Conservation (phyloP, 2,797 vertebrate species). For the Scomberomorus guttatus region DNA sequence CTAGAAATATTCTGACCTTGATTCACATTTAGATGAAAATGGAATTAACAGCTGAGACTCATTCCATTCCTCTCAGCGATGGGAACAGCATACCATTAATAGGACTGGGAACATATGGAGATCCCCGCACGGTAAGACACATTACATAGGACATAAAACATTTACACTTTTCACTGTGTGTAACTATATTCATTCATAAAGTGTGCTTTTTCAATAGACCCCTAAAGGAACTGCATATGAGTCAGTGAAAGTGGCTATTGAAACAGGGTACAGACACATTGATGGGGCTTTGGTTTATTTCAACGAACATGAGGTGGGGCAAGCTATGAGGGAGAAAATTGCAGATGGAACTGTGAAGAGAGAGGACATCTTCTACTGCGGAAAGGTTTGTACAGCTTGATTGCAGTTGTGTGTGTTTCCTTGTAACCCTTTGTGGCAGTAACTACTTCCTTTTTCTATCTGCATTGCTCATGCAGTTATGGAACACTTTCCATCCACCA, state of each 20-base stretch:
- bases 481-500: constrained; percentile 90
- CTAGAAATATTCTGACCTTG: not conserved
- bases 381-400: constrained; percentile 87
- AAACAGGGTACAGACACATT: constrained; percentile 91
- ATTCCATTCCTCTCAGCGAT: constrained; percentile 87
- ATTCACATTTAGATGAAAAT: constrained; percentile 61
- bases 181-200: not conserved
- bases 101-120: constrained; percentile 91
- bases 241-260: constrained; percentile 91
- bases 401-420: no score
- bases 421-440: constrained; percentile 4
- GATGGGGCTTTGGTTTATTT: constrained; percentile 92
- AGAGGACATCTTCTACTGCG: constrained; percentile 96
- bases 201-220: constrained; percentile 77
- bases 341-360: constrained; percentile 91
- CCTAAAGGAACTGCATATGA: constrained; percentile 82
- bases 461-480: constrained; percentile 83
- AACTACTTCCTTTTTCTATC: not conserved
- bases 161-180: not conserved
- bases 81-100: constrained; percentile 91
- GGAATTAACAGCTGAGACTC: constrained; percentile 83
- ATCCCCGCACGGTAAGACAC: constrained; percentile 76
- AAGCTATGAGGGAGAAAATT: constrained; percentile 93
- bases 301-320: constrained; percentile 94
- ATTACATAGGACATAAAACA: not conserved